Conservation (phyloP, 2,113 vertebrate genomes). For the Perca schrenkii region DNA sequence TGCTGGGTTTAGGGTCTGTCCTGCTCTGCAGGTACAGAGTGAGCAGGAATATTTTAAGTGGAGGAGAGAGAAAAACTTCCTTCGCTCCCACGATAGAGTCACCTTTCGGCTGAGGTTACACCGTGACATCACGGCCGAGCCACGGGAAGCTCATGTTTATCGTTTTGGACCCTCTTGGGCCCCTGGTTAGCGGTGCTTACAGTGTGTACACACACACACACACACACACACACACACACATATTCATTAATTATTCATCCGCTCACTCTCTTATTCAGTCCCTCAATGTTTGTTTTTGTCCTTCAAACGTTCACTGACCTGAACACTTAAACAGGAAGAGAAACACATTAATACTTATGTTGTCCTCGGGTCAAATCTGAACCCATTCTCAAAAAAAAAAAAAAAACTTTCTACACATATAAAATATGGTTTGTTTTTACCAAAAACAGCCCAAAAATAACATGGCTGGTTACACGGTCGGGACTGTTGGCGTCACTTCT, state of each 20-base stretch:
- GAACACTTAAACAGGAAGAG: neutral
- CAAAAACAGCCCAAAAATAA: too few relatives aligned
- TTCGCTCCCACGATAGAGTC: neutral
- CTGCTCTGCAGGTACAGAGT: conserved; percentile 31
- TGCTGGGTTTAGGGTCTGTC: too few relatives aligned
- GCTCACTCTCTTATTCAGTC: conserved; percentile 32
- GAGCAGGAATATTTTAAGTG: neutral
- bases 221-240: conserved; percentile 49
- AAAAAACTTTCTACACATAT: too few relatives aligned
- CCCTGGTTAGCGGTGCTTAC: conserved; percentile 37
- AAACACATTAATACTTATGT: too few relatives aligned
- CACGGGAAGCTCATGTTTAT: too few relatives aligned
- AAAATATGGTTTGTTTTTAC: too few relatives aligned
- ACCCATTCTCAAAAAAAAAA: too few relatives aligned
- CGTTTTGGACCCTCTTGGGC: neutral
- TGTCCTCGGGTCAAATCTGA: too few relatives aligned
- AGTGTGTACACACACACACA: neutral
- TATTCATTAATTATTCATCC: conserved; percentile 69
- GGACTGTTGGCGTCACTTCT: too few relatives aligned
- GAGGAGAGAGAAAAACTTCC: too few relatives aligned
- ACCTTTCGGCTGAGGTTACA: conserved; percentile 42
- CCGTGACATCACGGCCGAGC: conserved; percentile 10
- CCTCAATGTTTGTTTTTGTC: too few relatives aligned
- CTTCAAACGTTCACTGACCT: neutral
- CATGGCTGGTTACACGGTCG: too few relatives aligned